Conservation (phyloP, 2,797 vertebrate genomes). For the Arctocebus calabarensis region DNA sequence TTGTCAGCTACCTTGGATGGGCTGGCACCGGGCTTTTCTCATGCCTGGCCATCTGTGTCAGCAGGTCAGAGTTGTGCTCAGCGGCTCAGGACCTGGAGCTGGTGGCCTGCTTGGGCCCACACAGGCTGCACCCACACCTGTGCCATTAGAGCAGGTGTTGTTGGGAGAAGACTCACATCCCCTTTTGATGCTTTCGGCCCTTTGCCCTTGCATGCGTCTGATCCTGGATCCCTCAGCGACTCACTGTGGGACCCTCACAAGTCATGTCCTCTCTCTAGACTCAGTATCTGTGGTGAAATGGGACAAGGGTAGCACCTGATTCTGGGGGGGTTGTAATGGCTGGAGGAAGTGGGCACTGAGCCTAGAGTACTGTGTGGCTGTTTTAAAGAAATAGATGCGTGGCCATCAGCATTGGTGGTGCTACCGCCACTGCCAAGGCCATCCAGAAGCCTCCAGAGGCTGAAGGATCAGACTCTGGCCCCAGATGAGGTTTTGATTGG, state of each 20-base stretch:
- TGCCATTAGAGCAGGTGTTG: neutral
- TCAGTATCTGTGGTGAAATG: neutral
- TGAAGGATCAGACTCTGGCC: neutral
- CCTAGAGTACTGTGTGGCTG: neutral
- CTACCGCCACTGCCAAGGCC: neutral
- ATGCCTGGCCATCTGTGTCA: neutral
- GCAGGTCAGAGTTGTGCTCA: neutral
- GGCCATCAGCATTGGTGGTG: fast-evolving
- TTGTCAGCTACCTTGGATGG: neutral
- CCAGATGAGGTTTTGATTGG: neutral
- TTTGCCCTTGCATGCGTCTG: neutral
- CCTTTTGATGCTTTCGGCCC: neutral
- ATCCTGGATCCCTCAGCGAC: neutral
- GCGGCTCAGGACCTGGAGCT: neutral
- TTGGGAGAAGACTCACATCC: neutral
- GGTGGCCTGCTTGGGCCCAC: neutral
- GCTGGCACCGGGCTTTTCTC: neutral
- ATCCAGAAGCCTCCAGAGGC: neutral
- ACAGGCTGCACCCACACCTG: fast-evolving
- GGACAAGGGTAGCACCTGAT: neutral
- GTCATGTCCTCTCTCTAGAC: neutral
- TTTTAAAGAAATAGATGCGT: fast-evolving
- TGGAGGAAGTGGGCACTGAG: neutral
- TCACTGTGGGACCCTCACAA: neutral
- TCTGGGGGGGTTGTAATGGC: neutral